Evolutionary conservation across 2,888 invertebrate species (phyloP), one percentile per base, ranked within the genome.

Genomic region (Chaetoderma sp.): DNA sequence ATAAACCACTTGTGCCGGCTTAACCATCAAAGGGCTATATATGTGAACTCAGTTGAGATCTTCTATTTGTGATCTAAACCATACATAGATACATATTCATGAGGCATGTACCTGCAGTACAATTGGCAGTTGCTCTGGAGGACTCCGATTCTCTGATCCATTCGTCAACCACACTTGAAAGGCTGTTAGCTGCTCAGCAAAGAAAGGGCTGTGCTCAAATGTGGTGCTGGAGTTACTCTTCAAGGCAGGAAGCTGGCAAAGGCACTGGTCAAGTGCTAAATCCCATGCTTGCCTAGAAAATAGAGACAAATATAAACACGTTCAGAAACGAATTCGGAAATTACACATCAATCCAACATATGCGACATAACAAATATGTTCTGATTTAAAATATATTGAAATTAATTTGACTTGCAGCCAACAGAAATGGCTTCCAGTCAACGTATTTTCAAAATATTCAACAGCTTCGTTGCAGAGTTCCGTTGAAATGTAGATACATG

Each of bases 171-270:
- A 96, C 49, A 95, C 95, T 88, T 97, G 94, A 88, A 99, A 99
- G 50, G 98, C 98, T 49, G 96, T 96, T 66, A 99, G 90, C 88
- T 99, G 98, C 84, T 98, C 96, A 83, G 97, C 94, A 87, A 99
- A 99, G 89, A 99, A 99, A 28, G 94, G 92, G 79, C 95, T 91
- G 88, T 94, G 94, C 39, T 80, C 73, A 72, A 87, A 65, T 50
- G 73, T 58, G 21, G 80, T 73, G 13, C 80, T 74, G 6, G 80
- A 80, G 47, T 82, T 78, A n/a, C 80, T 80, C 18, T 86, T 68
- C 33, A 87, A 78, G 6, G 72, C 72, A 0, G 95, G 95, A 78
- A 98, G 89, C 87, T 98, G 98, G 64, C 94, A 92, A 74, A 99
- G 89, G 80, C 96, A 96, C 76, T 96, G 90, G 88, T 99, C 99